Evolutionary conservation across 2,888 invertebrate genomes (phyloP).

Genomic region (Acronicta aceris): DNA sequence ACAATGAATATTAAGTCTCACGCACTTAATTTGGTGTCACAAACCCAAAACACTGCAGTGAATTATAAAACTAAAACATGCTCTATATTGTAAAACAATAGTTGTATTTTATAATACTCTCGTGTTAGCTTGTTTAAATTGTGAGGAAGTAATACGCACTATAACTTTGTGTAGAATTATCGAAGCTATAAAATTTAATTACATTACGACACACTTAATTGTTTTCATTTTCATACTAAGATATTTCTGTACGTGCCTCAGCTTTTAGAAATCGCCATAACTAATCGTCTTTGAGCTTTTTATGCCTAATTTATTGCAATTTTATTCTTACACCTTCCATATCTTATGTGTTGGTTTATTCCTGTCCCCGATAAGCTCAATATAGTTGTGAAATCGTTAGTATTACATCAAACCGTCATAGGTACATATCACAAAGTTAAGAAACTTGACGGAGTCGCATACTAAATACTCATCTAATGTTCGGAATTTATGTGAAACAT

Average conservation of each 20-base stretch:
- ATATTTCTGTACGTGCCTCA: not conserved
- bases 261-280: not conserved
- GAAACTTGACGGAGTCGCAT: conserved; percentile 30
- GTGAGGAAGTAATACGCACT: not conserved
- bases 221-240: not conserved
- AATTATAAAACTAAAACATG: conserved; percentile 47
- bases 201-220: not conserved
- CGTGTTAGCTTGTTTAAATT: not conserved
- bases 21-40: conserved; percentile 66
- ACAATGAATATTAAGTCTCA: conserved; percentile 79
- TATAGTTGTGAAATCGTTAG: conserved; percentile 19
- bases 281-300: not conserved
- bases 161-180: not conserved
- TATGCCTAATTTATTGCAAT: conserved; percentile 1
- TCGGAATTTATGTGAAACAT: conserved; percentile 5
- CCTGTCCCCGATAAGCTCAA: not conserved
- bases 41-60: conserved; percentile 33
- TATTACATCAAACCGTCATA: conserved; percentile 9
- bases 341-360: not conserved
- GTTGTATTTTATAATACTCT: not conserved
- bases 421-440: conserved; percentile 14
- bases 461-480: conserved; percentile 7
- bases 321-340: conserved; percentile 2
- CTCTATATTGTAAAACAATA: conserved; percentile 24
- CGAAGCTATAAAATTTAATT: not conserved